Evolutionary conservation across 2,113 vertebrate species (phyloP), one percentile per base, ranked within the genome.

Genomic region (Mus pahari): DNA sequence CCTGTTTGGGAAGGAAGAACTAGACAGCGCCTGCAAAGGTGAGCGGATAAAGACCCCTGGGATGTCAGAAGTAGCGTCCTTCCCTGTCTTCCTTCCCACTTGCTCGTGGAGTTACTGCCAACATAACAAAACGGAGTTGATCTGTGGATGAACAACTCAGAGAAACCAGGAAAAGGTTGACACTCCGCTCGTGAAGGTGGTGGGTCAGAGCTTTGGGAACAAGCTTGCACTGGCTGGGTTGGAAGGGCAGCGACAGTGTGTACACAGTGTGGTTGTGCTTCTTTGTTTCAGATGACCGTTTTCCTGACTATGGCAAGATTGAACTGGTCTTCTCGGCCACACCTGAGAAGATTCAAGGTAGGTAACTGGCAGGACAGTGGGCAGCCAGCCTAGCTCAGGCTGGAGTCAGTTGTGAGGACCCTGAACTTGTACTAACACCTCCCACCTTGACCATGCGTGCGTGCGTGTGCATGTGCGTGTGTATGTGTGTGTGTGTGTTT

Each of bases 301-400:
- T 99, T 97, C 99, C 99, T 89, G 99, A 99, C 96, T 99, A 99
- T 0, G 98, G 99, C 36, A 99, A 99, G 98, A 98, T 99, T 91
- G 99, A 99, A 96, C 97, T 99, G 81, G 98, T 99, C 71, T 99
- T 99, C 98, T 99, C 99, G 2, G 99, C 98, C 97, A 98, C 99
- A 75, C 99, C 99, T 2, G 99, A 99, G 98, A 99, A 98, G 97
- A 99, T 99, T 78, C 98, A 98, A 98, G 99, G 99, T 99, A 98
- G 96, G 98, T 78, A 12, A n/a, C 77, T 0, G 7, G 60, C 11
- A 3, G 16, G 33, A 36, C 5, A 2, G 31, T 68, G n/a, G 53
- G n/a, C 48, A 28, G 86, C 66, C 7, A 7, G 68, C 20, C 50
- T 8, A 39, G 31, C 8, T 28, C 89, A 42, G 62, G 36, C 77